Conservation (phyloP, 2,797 vertebrate genomes). For the Sorex maritimensis region DNA sequence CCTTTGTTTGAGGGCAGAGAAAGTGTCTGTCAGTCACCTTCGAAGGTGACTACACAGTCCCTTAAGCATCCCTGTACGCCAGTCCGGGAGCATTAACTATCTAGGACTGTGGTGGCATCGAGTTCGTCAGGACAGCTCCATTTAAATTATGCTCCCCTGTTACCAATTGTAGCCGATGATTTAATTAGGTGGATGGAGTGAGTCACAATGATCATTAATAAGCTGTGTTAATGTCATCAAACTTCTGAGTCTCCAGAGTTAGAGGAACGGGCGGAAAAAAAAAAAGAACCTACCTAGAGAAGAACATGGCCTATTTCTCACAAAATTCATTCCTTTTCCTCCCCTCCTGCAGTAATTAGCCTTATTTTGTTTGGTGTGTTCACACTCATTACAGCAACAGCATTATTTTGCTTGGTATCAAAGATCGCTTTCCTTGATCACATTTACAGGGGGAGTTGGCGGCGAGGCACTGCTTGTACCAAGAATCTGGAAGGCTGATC, state of each 20-base stretch:
- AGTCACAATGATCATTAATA: slow-evolving; percentile 85
- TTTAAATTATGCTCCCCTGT: slow-evolving; percentile 78
- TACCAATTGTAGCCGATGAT: slow-evolving; percentile 80
- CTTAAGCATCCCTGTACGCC: slow-evolving; percentile 75
- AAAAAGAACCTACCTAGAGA: slow-evolving; percentile 39
- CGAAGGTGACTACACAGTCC: slow-evolving; percentile 77
- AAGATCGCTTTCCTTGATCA: slow-evolving; percentile 73
- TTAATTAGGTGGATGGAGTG: slow-evolving; percentile 82
- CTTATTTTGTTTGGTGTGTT: slow-evolving; percentile 77
- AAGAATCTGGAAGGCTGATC: neutral
- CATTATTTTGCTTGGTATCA: slow-evolving; percentile 75
- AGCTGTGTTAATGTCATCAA: slow-evolving; percentile 80
- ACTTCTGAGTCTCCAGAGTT: slow-evolving; percentile 77
- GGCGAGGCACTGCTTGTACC: neutral
- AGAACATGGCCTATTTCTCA: slow-evolving; percentile 75
- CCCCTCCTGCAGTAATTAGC: slow-evolving; percentile 70
- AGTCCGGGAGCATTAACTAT: slow-evolving; percentile 80
- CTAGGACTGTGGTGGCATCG: slow-evolving; percentile 73
- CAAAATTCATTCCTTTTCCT: slow-evolving; percentile 73
- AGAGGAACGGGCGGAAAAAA: neutral
- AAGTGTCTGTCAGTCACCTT: slow-evolving; percentile 66
- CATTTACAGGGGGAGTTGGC: neutral
- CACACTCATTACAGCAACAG: slow-evolving; percentile 79
- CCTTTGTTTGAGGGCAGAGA: neutral
- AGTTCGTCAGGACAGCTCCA: slow-evolving; percentile 79